Evolutionary conservation across 2,113 vertebrate species (phyloP).

Genomic region (human (Homo sapiens)): GRCh38 chrX:32951001-32951500

Average conservation of each 20-base stretch:
- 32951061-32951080: conserved; percentile 4
- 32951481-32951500: conserved; percentile 48
- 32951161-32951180: conserved; percentile 19
- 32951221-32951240: neutral
- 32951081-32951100: conserved; percentile 7
- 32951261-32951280: conserved; percentile 1
- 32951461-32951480: conserved; percentile 53
- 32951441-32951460: conserved; percentile 32
- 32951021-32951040: conserved; percentile 46
- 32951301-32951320: conserved; percentile 30
- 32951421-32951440: conserved; percentile 64
- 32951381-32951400: conserved; percentile 62
- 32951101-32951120: conserved; percentile 43
- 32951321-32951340: conserved; percentile 4
- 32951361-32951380: conserved; percentile 59
- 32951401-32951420: conserved; percentile 50
- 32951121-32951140: neutral
- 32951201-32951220: neutral
- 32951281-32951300: neutral
- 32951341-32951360: conserved; percentile 29
- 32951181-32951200: neutral
- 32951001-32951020: neutral
- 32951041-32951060: conserved; percentile 58
- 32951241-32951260: neutral
- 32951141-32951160: neutral